Evolutionary conservation across 2,888 invertebrate genomes (phyloP).

Genomic region (Eupithecia centaureata): DNA sequence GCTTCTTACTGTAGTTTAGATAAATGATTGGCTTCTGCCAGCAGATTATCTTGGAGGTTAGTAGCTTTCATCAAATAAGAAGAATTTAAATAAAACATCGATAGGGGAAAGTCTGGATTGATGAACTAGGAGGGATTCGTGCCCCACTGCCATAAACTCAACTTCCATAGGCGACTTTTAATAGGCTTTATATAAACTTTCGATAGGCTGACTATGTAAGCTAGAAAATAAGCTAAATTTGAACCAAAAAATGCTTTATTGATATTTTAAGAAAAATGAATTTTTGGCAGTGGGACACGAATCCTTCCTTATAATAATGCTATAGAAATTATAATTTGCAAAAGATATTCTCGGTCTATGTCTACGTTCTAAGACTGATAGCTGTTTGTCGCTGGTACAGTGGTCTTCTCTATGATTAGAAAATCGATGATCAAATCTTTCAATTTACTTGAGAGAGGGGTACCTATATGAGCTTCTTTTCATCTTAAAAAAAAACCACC

Average conservation of each 20-base stretch:
- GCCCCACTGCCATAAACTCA: no score
- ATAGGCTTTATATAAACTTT: no score
- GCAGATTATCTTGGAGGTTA: not conserved
- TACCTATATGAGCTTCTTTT: not conserved
- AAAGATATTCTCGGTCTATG: not conserved
- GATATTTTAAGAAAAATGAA: no score
- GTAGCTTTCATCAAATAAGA: not conserved
- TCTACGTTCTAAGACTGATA: not conserved
- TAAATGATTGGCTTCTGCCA: slow-evolving; percentile 25
- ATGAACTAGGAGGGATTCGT: no score
- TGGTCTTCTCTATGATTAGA: not conserved
- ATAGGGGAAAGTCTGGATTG: no score
- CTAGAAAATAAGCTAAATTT: no score
- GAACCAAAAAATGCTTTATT: no score
- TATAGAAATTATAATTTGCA: not conserved
- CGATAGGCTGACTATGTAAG: no score
- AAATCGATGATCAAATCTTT: not conserved
- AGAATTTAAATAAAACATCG: no score
- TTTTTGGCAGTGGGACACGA: no score
- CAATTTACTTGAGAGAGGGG: not conserved
- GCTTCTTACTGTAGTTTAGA: slow-evolving; percentile 20
- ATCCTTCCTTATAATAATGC: not conserved
- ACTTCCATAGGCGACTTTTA: no score
- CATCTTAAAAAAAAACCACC: not conserved
- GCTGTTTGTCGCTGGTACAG: not conserved